Evolutionary conservation across 2,888 invertebrate genomes (phyloP).

Genomic region (Dasysyrphus tricinctus): DNA sequence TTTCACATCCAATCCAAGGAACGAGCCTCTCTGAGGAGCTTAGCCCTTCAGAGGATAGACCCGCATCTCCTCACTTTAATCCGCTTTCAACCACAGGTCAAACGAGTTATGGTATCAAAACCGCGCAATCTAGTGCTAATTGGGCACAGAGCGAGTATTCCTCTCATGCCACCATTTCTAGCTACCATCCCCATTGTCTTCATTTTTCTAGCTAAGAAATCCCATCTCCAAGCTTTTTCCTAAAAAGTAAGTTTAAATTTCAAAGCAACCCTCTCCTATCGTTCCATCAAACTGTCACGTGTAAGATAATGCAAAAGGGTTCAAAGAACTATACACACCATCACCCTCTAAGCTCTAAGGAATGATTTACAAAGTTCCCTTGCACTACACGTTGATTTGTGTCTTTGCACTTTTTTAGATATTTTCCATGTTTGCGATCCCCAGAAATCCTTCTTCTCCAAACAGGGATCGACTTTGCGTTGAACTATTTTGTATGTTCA

Average conservation of each 20-base stretch:
- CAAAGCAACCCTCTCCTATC: slow-evolving; percentile 31
- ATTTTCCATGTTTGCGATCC: slow-evolving; percentile 17
- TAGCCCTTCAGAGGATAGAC: too few relatives aligned
- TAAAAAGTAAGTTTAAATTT: slow-evolving; percentile 32
- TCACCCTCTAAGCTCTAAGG: background rate
- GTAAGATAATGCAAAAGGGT: slow-evolving; percentile 15
- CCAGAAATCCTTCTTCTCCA: slow-evolving; percentile 11
- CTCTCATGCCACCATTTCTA: too few relatives aligned
- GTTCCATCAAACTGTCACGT: slow-evolving; percentile 42
- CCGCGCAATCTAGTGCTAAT: too few relatives aligned
- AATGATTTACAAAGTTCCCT: slow-evolving; percentile 4
- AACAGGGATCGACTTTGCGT: slow-evolving; percentile 51
- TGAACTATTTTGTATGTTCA: slow-evolving; percentile 47
- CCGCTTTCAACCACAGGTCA: too few relatives aligned
- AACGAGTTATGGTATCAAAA: too few relatives aligned
- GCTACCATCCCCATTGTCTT: slow-evolving; percentile 5
- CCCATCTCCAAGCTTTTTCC: background rate
- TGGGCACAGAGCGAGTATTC: too few relatives aligned
- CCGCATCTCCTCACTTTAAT: too few relatives aligned
- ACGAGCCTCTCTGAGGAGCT: too few relatives aligned
- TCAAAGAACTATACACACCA: slow-evolving; percentile 33
- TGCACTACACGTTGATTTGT: slow-evolving; percentile 5
- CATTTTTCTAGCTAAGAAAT: background rate
- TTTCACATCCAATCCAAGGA: too few relatives aligned
- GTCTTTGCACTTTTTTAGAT: slow-evolving; percentile 26